These are phyloP conservation scores for Sebastiscus albofasciatus DNA, from an alignment of 2,797 vertebrate genomes.

Conservation along the genomic window DNA sequence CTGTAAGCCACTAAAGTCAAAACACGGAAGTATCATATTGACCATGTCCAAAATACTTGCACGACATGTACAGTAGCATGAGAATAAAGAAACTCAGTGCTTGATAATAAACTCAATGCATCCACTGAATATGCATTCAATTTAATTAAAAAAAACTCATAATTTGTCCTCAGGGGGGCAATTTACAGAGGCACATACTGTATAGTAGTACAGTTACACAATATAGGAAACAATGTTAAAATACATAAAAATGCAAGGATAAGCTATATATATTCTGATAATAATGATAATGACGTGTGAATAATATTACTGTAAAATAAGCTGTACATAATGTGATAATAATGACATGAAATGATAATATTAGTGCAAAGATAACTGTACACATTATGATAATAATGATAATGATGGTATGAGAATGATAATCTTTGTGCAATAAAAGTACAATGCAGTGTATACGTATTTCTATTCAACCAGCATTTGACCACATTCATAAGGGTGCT, in stretches of 20 bases:
- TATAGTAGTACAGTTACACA: neutral
- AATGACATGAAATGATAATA: neutral
- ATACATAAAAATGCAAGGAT: neutral
- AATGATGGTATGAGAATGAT: neutral
- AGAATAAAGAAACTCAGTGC: neutral
- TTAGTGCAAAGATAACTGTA: neutral
- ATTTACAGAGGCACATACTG: neutral
- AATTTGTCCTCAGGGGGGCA: neutral
- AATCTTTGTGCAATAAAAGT: neutral
- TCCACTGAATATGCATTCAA: neutral
- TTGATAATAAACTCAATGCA: neutral
- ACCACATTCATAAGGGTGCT: neutral
- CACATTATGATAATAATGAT: neutral
- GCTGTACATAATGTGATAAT: neutral
- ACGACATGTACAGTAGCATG: neutral
- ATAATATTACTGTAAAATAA: neutral
- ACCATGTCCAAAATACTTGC: neutral
- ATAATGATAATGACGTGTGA: neutral
- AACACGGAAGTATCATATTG: neutral
- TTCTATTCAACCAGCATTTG: neutral
- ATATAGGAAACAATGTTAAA: neutral
- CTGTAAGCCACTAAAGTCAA: slow-evolving; percentile 4
- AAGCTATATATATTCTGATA: neutral
- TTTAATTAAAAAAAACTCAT: neutral
- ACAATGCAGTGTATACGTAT: neutral